phyloP scores from a whole-genome alignment of 2,888 invertebrate genomes.

The Polyommatus icarus region DNA sequence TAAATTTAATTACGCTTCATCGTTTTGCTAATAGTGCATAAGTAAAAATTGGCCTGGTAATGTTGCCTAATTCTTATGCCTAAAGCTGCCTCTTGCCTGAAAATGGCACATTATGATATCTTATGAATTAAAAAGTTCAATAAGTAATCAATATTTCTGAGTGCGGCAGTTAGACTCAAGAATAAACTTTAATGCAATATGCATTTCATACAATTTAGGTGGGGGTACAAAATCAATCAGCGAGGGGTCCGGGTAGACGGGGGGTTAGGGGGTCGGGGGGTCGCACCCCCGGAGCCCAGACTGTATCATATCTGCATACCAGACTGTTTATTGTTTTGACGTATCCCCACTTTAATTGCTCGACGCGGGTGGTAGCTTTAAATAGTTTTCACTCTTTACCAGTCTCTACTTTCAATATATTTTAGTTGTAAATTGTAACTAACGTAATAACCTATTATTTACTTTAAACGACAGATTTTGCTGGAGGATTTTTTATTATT shows the following conservation, averaged over 20 bases:
- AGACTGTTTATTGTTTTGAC: slow-evolving; percentile 19
- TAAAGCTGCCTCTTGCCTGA: too few relatives aligned
- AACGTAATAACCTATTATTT: too few relatives aligned
- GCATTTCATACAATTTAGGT: slow-evolving; percentile 19
- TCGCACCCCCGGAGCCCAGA: background rate
- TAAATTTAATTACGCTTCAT: too few relatives aligned
- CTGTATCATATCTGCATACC: slow-evolving; percentile 21
- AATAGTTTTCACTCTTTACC: background rate
- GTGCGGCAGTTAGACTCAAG: background rate
- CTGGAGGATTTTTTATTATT: too few relatives aligned
- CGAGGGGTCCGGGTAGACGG: slow-evolving; percentile 5
- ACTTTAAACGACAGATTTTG: too few relatives aligned
- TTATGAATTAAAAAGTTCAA: too few relatives aligned
- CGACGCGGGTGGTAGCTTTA: slow-evolving; percentile 13
- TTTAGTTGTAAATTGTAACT: background rate
- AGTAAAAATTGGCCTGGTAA: too few relatives aligned
- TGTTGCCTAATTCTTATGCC: too few relatives aligned
- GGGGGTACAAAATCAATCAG: slow-evolving; percentile 26
- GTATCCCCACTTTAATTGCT: slow-evolving; percentile 5
- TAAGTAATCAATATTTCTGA: background rate
- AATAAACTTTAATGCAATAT: background rate
- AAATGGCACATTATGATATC: too few relatives aligned
- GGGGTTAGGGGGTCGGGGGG: slow-evolving; percentile 2
- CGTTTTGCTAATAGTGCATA: too few relatives aligned
- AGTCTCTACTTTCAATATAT: too few relatives aligned